These are phyloP conservation scores for Cepaea hortensis DNA, from an alignment of 2,888 invertebrate species.

Conservation along the genomic window DNA sequence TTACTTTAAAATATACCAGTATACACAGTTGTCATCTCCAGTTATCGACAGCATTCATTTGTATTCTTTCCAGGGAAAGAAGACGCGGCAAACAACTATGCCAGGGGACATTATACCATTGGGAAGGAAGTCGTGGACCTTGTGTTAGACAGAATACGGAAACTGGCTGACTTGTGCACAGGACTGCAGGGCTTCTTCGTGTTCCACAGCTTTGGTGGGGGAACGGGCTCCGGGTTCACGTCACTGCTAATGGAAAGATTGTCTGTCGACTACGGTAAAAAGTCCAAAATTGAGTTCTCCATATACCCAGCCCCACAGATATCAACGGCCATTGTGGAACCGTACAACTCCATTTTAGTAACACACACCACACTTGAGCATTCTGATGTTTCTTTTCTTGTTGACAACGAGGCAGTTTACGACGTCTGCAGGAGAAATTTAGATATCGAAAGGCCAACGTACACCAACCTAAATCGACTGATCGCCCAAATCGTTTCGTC, in stretches of 20 bases:
- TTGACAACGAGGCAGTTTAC: conserved; percentile 46
- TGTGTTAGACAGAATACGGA: conserved; percentile 41
- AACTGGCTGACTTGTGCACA: conserved; percentile 44
- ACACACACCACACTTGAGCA: conserved; percentile 46
- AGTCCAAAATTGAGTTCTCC: conserved; percentile 45
- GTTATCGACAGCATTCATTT: too few relatives aligned
- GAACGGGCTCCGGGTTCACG: conserved; percentile 76
- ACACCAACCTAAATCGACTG: conserved; percentile 42
- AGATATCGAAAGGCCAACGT: conserved; percentile 45
- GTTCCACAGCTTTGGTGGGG: conserved; percentile 50
- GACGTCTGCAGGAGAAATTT: conserved; percentile 43
- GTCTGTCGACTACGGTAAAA: conserved; percentile 82
- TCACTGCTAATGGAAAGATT: conserved; percentile 90
- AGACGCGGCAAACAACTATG: conserved; percentile 47
- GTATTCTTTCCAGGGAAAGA: conserved; percentile 34
- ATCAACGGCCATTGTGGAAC: conserved; percentile 44
- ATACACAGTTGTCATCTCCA: too few relatives aligned
- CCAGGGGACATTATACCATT: conserved; percentile 43
- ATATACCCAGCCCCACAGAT: conserved; percentile 47
- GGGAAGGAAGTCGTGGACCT: conserved; percentile 46
- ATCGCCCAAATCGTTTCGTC: conserved; percentile 56
- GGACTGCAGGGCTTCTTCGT: conserved; percentile 48
- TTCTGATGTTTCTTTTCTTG: conserved; percentile 40
- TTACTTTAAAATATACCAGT: too few relatives aligned
- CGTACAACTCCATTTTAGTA: conserved; percentile 45